Base-by-base conservation (phyloP, 2,888 invertebrate genomes). In the Mimachlamys varia region DNA sequence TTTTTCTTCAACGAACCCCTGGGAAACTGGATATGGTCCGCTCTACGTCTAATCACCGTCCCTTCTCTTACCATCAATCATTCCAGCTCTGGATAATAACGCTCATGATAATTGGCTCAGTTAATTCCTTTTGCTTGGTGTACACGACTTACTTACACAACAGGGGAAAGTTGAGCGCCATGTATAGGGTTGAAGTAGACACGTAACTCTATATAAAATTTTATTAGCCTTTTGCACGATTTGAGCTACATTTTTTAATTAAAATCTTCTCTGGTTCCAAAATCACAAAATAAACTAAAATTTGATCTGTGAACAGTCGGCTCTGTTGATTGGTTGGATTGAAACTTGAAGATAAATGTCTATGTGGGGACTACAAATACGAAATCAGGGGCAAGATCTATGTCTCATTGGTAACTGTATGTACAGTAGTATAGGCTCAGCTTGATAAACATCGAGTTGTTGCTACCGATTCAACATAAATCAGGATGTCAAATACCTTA, bases 161-260 rank as follows among this genome's bases (percentile, higher is more conserved):
- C 33, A 27, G 76, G 33, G n/a, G 76, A 76, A 76, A 76, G 76
- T 76, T 76, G 76, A 76, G 27, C 76, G 76, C 12, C 33, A 27
- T 76, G 76, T 76, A 76, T 76, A 33, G 33, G 33, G 76, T 76
- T 76, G 76, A 76, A 33, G 76, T 76, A 76, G 76, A 76, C 76
- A 76, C 27, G 76, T 76, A 76, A 76, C 27, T 76, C 76, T 76
- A 76, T 76, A 76, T 76, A 76, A 76, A 76, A 33, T 76, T 76
- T 76, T 76, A 76, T 76, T 76, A 76, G 76, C 76, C 76, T 76
- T 76, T 76, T 76, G 76, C 76, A 76, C 76, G 76, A 76, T 76
- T 76, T 76, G 76, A 76, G 76, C 76, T 76, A 33, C 76, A 76
- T 76, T 76, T 76, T 76, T 76, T 76, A 76, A 76, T 76, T 76